These are phyloP conservation scores for Pelagia noctiluca DNA, from an alignment of 30 jellyfish, hydroid and myxozoan genomes.

Conservation along the genomic window DNA sequence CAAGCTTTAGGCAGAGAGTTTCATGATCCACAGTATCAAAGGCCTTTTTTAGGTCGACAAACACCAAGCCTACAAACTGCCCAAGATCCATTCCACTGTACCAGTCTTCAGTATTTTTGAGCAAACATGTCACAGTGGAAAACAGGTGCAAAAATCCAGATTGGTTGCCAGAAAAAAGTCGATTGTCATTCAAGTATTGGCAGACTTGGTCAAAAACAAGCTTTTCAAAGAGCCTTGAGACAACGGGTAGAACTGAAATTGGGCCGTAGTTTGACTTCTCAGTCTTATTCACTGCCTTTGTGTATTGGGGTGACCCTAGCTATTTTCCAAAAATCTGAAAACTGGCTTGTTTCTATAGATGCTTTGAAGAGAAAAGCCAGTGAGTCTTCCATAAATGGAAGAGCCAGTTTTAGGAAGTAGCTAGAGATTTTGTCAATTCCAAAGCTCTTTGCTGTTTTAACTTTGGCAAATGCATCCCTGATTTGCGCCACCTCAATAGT, in stretches of 20 bases:
- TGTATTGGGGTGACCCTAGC: constrained; percentile 48
- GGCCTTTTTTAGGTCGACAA: not conserved
- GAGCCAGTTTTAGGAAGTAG: constrained; percentile 8
- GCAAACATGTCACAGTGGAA: not conserved
- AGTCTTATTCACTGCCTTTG: constrained; percentile 21
- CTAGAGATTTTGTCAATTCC: constrained; percentile 15
- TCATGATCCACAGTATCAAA: too few relatives aligned
- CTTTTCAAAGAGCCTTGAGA: constrained; percentile 37
- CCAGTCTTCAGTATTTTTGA: too few relatives aligned
- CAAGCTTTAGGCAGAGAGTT: not conserved
- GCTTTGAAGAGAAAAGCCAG: constrained; percentile 44
- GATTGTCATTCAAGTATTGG: constrained; percentile 20
- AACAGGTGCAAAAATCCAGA: not conserved
- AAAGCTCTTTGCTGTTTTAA: constrained; percentile 22
- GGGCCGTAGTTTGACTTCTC: constrained; percentile 32
- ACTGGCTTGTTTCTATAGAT: constrained; percentile 45
- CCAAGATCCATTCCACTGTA: too few relatives aligned
- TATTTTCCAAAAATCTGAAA: constrained; percentile 49
- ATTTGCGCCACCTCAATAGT: constrained; percentile 8
- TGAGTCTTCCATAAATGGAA: constrained; percentile 26
- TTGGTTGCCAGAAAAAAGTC: not conserved
- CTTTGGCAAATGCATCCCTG: constrained; percentile 31
- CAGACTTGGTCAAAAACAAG: constrained; percentile 29
- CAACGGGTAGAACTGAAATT: constrained; percentile 35
- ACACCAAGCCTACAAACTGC: too few relatives aligned